Conservation (phyloP, 2,113 vertebrate genomes). For the Anoura caudifer region DNA sequence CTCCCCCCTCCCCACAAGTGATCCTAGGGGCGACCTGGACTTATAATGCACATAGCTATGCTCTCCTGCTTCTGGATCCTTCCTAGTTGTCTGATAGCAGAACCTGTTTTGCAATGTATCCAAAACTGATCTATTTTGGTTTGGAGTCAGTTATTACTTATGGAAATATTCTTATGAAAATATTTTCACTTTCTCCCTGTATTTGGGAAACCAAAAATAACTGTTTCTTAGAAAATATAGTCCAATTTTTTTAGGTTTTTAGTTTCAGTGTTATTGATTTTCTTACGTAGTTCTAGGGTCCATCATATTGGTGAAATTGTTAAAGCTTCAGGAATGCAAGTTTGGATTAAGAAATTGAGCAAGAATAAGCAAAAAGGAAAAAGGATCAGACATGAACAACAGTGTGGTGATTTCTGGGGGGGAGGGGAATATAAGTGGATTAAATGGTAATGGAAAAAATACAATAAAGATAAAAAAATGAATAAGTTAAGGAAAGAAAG, state of each 20-base stretch:
- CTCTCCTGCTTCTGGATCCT: background rate
- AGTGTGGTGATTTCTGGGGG: too few species aligned
- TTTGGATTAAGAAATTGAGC: background rate
- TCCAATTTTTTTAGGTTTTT: background rate
- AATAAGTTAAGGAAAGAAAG: background rate
- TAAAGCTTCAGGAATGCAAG: background rate
- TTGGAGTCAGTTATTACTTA: background rate
- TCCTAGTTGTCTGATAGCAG: background rate
- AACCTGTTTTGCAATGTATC: background rate
- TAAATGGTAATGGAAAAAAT: too few species aligned
- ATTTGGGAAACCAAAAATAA: slow-evolving; percentile 15
- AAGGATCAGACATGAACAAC: too few species aligned
- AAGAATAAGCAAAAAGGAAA: too few species aligned
- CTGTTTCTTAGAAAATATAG: background rate
- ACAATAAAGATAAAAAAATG: too few species aligned
- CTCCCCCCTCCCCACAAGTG: background rate
- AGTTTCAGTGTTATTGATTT: background rate
- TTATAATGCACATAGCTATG: background rate
- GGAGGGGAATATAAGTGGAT: too few species aligned
- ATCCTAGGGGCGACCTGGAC: background rate
- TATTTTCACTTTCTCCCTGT: background rate
- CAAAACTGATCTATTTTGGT: background rate
- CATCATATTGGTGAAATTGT: background rate
- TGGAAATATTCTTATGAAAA: background rate
- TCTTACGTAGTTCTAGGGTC: background rate